Evolutionary conservation across 1,140 invertebrate species (phyloP), one percentile per base, ranked within the genome.

Genomic region (Drosophila santomea): DNA sequence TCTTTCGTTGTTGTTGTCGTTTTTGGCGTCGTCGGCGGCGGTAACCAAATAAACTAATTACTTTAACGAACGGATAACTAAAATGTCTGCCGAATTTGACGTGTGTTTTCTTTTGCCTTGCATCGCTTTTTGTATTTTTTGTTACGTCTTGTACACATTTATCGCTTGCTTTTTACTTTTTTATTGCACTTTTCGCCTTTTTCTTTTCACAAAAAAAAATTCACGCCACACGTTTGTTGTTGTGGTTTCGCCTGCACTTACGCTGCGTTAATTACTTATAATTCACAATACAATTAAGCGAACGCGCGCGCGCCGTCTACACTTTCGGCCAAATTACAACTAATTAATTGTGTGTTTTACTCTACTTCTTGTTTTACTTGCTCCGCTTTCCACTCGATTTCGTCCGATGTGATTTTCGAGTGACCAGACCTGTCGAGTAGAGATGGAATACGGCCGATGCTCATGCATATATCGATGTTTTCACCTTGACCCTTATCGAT

Each of bases 161-260:
- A 55, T 74, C 50, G 47, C 51, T 56, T 48, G 44, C 57, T 73
- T 61, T 73, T 47, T 41, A 48, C 41, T 64, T 73, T 71, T 75
- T 73, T 44, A 44, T 38, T 45, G 51, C 67, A 76, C 73, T 66
- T 52, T 74, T 75, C 15, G 73, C 73, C 38, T 59, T 75, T 76
- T 58, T 54, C 43, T 80, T 86, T 50, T 72, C 78, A 52, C 69
- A 52, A 47, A 76, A 76, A 76, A 75, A 76, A 75, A 74, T 35
- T 67, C 39, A 59, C 72, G 52, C 61, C 47, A 61, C 48, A 32
- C 62, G 44, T 25, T 20, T 45, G 62, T 52, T 50, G 14, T 50
- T 50, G 48, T 35, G 28, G 47, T 50, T 32, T 8, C 38, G 38
- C 61, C 47, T 28, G 35, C 62, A 48, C 54, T 60, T 52, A 43